Evolutionary conservation across 1,140 invertebrate species (phyloP), one percentile per base, ranked within the genome.

Genomic region (Anastrepha obliqua): DNA sequence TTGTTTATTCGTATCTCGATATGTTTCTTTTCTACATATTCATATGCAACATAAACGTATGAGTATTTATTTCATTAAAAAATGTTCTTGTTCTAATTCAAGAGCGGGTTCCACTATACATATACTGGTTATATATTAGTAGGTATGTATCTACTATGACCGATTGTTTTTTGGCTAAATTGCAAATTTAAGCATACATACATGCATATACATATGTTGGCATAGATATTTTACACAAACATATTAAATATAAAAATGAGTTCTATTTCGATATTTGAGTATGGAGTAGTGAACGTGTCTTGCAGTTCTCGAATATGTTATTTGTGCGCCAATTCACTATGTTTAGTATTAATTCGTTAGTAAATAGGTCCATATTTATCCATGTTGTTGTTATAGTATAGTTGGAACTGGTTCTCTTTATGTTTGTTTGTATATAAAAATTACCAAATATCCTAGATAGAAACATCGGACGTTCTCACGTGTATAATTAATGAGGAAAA

Each of bases 1-100:
- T 11, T 17, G 17, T 55, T 81, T 81, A 81, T 81, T 81, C 29
- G 9, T 81, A 81, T 81, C 47, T 81, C 9, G 47, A 55, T 55
- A 55, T 81, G 15, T 81, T 81, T 81, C 7, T 81, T 81, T 29
- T 55, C 55, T 55, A 81, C 47, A 3, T 62, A 62, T 62, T 9
- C n/a, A 62, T 13, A 13, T 62, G 13, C 60, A 15, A 8, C 47
- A 81, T 55, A 81, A 81, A 55, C 55, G 44, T 81, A 55, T 58
- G n/a, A n/a, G 74, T 81, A 20, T 81, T n/a, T 6, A 0, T 81
- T 81, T 81, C 9, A 55, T 81, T 8, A 51, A 81, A 55, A 81
- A 29, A 81, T 51, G 51, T 51, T 78, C 13, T 78, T n/a, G 70
- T 78, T 44, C 65, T 39, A 13, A 39, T 70, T 70, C 42, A 13